Evolutionary conservation across 1,140 invertebrate genomes (phyloP), one percentile per base, ranked within the genome.

Genomic region (Trypoxylus dichotomus): DNA sequence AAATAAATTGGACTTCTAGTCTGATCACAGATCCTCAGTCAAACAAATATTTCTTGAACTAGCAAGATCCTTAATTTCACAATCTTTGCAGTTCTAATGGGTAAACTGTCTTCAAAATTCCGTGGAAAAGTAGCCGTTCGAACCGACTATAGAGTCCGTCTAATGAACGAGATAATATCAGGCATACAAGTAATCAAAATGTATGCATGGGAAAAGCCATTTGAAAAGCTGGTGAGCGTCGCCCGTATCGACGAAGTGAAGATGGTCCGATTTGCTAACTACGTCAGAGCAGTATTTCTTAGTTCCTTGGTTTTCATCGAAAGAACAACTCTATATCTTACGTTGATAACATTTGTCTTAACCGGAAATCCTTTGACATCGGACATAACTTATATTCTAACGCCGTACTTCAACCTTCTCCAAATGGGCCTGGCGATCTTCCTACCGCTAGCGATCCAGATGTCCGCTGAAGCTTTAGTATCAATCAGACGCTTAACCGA

Each of bases 111-210:
- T 27, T 87, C 87, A 13, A 86, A 85, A 54, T 80, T 92, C 0
- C 86, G 93, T 76, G 85, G 89, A 11, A 90, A 91, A 84, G 93
- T 92, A 11, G 92, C 93, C 0, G 81, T 85, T 19, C 86, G 89
- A 42, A 95, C 94, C 0, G 95, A 96, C 83, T 90, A 94, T 83
- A 87, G 95, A 77, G 91, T 96, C 0, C 90, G 91, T 76, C 85
- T 95, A 15, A 95, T 96, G 94, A 93, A 91, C 81, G 94, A 96
- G 86, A 91, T 96, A 19, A 91, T 96, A 3, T 88, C 86, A 71
- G 91, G 91, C 0, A 91, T 93, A 54, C 90, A 94, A 85, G 92
- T 96, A 0, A 92, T 92, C 72, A 96, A 96, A 89, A 94, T 95
- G 93, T 94, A 94, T 80, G 90, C 91, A 0, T 94, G 93, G 93